Evolutionary conservation across 2,888 invertebrate species (phyloP), one percentile per base, ranked within the genome.

Genomic region (Drosophila anomalipes): DNA sequence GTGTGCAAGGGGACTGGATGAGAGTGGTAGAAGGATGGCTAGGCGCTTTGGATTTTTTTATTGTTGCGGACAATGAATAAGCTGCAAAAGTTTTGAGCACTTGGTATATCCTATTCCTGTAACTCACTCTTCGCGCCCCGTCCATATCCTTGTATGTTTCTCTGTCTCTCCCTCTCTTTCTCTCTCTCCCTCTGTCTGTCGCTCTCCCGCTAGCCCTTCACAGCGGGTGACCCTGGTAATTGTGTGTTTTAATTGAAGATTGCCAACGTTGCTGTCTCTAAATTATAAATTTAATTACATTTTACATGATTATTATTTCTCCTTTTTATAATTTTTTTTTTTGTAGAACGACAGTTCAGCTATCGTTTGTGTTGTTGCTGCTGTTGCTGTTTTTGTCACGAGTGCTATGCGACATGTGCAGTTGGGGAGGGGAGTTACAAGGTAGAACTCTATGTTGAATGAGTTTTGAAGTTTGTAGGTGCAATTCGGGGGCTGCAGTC

Each of bases 241-340:
- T 90, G 86, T 80, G 83, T 82, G 74, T 85, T 85, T 89, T 85
- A 85, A 87, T 89, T 85, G 85, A 85, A 87, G 89, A 89, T 82
- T 85, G 87, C 69, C 85, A 89, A 69, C 87, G 87, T 65, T 56
- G 72, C 69, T 73, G 77, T 62, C 71, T 78, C 70, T 81, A 84
- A 86, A 90, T 89, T 90, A 88, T 84, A 88, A 89, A 88, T 90
- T 81, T 88, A 88, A 88, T 88, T 90, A 90, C 91, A 88, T 86
- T 89, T 82, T 89, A 81, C 83, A 82, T 78, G 84, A 84, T 89
- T 82, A 77, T 77, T 68, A 79, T 73, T 70, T 57, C 28, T 39
- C n/a, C 30, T 39, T n/a, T 37, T 22, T 57, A 6, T 9, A 26
- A 6, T 6, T 39, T 56, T 51, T 39, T 56, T 51, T 52, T 59